These are phyloP conservation scores for Metalampra italica DNA, from an alignment of 2,888 invertebrate species.

Conservation along the genomic window DNA sequence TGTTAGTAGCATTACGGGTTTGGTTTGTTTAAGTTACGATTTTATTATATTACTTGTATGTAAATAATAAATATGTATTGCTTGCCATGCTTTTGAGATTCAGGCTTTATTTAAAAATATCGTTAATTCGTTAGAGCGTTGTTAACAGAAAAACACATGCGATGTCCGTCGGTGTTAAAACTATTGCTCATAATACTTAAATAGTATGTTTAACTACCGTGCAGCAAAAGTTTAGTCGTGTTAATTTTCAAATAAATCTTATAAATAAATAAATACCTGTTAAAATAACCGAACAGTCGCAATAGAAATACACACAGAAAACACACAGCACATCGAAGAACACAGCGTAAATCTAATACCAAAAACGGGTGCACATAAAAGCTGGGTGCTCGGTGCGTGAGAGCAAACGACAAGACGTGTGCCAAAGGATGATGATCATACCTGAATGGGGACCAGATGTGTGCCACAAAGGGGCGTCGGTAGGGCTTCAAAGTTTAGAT, in stretches of 20 bases:
- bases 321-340: slow-evolving; percentile 40
- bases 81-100: slow-evolving; percentile 16
- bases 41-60: neutral
- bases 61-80: too few species aligned
- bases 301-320: slow-evolving; percentile 14
- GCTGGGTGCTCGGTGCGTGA: slow-evolving; percentile 65
- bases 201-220: slow-evolving; percentile 39
- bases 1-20: slow-evolving; percentile 1
- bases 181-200: neutral
- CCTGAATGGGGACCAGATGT: slow-evolving; percentile 75
- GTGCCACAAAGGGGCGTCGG: slow-evolving; percentile 71
- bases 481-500: slow-evolving; percentile 75
- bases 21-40: neutral
- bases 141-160: neutral
- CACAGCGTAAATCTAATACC: slow-evolving; percentile 39
- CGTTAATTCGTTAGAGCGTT: neutral
- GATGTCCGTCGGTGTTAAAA: neutral
- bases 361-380: slow-evolving; percentile 63
- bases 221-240: slow-evolving; percentile 30
- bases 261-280: neutral
- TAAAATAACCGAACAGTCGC: neutral
- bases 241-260: slow-evolving; percentile 12
- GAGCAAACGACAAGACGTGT: slow-evolving; percentile 47
- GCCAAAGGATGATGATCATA: slow-evolving; percentile 66
- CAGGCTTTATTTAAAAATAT: neutral